A percentile compares a stretch with the other conserved stretches of the same genome.
Conservation (phyloP, 2,797 vertebrate genomes). For the Sebastes nivosus region DNA sequence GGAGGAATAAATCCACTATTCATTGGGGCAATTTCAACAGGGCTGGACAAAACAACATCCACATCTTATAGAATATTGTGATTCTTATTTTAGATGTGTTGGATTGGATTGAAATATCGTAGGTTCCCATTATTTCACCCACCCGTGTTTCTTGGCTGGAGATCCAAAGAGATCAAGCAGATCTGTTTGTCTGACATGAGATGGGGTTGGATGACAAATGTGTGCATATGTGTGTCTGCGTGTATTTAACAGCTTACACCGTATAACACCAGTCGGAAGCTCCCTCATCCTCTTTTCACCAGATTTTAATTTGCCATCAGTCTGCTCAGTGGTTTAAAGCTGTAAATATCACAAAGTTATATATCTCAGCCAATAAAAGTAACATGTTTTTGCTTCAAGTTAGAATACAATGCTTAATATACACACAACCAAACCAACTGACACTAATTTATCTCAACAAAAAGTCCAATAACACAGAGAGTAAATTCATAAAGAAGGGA, state of each 20-base stretch:
- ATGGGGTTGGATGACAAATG: slow-evolving; percentile 28
- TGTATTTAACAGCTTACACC: slow-evolving; percentile 22
- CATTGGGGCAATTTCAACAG: slow-evolving; percentile 51
- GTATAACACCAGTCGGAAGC: background rate
- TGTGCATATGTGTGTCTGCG: slow-evolving; percentile 14
- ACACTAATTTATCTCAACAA: background rate
- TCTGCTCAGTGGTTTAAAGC: background rate
- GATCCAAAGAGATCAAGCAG: slow-evolving; percentile 29
- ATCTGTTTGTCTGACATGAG: slow-evolving; percentile 38
- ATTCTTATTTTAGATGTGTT: slow-evolving; percentile 8
- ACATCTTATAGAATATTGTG: background rate
- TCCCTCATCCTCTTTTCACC: slow-evolving; percentile 13
- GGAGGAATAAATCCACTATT: slow-evolving; percentile 52
- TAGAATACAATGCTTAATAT: background rate
- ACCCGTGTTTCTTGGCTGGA: slow-evolving; percentile 19
- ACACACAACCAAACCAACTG: background rate
- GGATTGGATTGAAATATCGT: background rate
- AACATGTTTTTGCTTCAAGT: background rate
- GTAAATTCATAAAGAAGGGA: background rate
- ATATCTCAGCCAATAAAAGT: background rate
- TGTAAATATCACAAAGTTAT: background rate
- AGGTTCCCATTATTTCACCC: background rate
- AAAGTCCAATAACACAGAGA: background rate
- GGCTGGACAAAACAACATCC: slow-evolving; percentile 10
- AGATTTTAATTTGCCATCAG: slow-evolving; percentile 6